Base-by-base conservation (phyloP, 1,140 invertebrate genomes). In the Hetaerina americana region DNA sequence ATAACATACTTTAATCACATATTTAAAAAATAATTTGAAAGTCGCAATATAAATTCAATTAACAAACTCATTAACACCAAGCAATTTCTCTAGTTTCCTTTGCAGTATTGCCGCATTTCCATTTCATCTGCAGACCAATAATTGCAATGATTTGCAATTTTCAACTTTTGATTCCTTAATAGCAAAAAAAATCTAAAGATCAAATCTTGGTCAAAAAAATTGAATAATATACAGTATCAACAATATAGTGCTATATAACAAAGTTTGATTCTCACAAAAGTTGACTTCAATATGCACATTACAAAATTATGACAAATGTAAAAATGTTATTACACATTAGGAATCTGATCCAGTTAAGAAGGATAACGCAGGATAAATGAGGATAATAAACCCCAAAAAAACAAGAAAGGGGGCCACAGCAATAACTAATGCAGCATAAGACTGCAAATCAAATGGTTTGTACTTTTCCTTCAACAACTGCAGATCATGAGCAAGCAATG, bases 401-500 rank as follows among this genome's bases (percentile, higher is more conserved):
- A 57, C 40, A 57, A 57, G 40, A n/a, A 57, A 57, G 40, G 40
- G 40, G 15, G 40, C 40, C 40, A 57, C 40, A n/a, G 40, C 22
- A 57, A 12, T 18, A 5, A 57, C 22, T 2, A 57, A 3, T n/a
- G 40, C 40, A 10, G 22, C 40, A 57, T 18, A 57, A n/a, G 40
- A n/a, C 40, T 57, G 40, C 15, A 57, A 57, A 57, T 81, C 72
- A 10, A 81, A 69, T 76, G 81, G 77, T 27, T 79, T 80, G 49
- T 80, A 82, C 74, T 82, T 79, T 66, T 76, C 75, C 72, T 80
- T 79, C 2, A 82, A 75, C 24, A 76, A 77, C 71, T 75, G 71
- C 72, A 79, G 80, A 57, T 83, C 81, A 71, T 80, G 81, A 12
- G 77, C 75, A 3, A 86, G 74, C 49, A 81, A 75, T 12, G 79